A percentile compares a stretch with the other conserved stretches of the same genome.
These are phyloP conservation scores for Ormyrus nitidulus DNA, from an alignment of 2,888 invertebrate genomes.

Conservation along the genomic window DNA sequence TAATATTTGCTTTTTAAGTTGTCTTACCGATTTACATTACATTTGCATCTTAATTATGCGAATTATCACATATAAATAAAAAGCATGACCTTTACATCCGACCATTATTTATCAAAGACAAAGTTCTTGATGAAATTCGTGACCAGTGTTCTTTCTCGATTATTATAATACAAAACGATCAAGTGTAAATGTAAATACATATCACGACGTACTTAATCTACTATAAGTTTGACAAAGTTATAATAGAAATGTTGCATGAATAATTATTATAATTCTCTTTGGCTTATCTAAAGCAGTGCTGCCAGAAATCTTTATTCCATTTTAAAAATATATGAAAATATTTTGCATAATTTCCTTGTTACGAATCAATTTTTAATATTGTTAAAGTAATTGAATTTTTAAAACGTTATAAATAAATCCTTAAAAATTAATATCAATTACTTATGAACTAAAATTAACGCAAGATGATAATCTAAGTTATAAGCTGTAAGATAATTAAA, in stretches of 20 bases:
- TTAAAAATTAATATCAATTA: constrained; percentile 3
- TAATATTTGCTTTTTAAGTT: constrained; percentile 38
- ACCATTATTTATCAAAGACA: constrained; percentile 51
- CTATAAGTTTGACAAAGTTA: constrained; percentile 41
- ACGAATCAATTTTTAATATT: constrained; percentile 1
- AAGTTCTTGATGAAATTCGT: constrained; percentile 19
- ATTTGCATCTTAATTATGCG: constrained; percentile 20
- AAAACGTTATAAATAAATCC: constrained; percentile 8
- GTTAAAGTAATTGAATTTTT: neutral
- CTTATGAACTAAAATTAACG: neutral
- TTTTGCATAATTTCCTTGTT: neutral
- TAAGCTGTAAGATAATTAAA: neutral
- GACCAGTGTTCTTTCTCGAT: constrained; percentile 31
- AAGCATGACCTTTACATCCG: constrained; percentile 29
- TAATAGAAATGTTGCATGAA: constrained; percentile 24
- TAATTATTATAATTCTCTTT: constrained; percentile 46
- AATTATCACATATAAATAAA: constrained; percentile 45
- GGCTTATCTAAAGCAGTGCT: constrained; percentile 45
- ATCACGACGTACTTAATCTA: constrained; percentile 46
- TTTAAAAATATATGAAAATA: neutral
- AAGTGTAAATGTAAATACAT: constrained; percentile 51
- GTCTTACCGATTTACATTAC: constrained; percentile 35
- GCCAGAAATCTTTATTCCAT: constrained; percentile 6
- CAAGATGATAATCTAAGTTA: neutral
- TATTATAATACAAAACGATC: constrained; percentile 49